Conservation (phyloP, 2,888 invertebrate genomes). For the Caenorhabditis doughertyi region DNA sequence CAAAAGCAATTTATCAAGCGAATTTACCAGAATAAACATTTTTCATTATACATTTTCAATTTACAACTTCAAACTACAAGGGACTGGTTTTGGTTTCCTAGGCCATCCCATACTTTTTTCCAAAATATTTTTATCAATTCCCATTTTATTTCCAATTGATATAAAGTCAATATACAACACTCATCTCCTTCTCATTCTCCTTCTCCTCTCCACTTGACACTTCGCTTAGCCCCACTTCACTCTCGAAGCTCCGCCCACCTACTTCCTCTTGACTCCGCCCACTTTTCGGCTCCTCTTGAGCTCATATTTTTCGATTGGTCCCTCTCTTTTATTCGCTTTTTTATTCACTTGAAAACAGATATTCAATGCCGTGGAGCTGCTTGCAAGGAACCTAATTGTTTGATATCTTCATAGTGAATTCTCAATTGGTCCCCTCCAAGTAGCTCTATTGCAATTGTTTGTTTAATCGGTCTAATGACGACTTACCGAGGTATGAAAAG, state of each 20-base stretch:
- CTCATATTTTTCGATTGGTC: constrained; percentile 35
- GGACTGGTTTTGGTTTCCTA: too few species aligned
- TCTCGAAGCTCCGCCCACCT: constrained; percentile 34
- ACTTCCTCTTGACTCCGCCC: constrained; percentile 18
- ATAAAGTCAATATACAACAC: constrained; percentile 47
- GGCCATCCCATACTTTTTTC: too few species aligned
- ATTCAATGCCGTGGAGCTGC: constrained; percentile 51
- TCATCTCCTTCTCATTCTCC: constrained; percentile 44
- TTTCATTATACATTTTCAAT: too few species aligned
- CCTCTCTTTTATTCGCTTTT: constrained; percentile 23
- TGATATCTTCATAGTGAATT: constrained; percentile 13
- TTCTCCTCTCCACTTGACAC: constrained; percentile 67
- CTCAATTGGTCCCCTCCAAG: constrained; percentile 71
- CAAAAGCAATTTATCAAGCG: too few species aligned
- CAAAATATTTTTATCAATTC: neutral
- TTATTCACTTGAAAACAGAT: neutral
- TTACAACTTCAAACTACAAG: too few species aligned
- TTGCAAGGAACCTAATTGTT: constrained; percentile 68
- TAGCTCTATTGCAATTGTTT: constrained; percentile 53
- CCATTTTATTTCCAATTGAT: constrained; percentile 35
- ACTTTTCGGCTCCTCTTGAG: neutral
- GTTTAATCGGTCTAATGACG: too few species aligned
- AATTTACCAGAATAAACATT: too few species aligned
- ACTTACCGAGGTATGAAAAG: too few species aligned
- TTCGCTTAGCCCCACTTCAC: constrained; percentile 13